These are phyloP conservation scores for Dinocampus coccinellae DNA, from an alignment of 2,888 invertebrate species.

Conservation along the genomic window DNA sequence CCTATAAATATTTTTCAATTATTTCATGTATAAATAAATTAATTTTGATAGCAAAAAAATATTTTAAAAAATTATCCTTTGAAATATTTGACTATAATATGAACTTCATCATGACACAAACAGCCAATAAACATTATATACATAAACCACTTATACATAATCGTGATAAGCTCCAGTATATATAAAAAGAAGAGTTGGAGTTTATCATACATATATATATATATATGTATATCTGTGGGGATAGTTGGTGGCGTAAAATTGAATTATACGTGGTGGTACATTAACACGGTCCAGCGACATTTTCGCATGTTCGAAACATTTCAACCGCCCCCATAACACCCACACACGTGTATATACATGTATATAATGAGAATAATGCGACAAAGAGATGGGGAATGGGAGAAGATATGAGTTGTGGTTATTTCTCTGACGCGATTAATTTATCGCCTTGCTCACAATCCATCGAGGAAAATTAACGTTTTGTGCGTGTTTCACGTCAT, in stretches of 20 bases:
- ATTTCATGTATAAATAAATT: too few relatives aligned
- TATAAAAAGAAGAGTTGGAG: background rate
- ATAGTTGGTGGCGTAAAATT: conserved; percentile 47
- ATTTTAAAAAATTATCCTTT: background rate
- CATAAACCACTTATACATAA: background rate
- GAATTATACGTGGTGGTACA: conserved; percentile 48
- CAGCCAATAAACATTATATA: background rate
- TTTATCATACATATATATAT: background rate
- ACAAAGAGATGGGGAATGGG: background rate
- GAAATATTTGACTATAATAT: too few relatives aligned
- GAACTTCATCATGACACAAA: background rate
- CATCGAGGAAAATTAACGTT: conserved; percentile 42
- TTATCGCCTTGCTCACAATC: conserved; percentile 50
- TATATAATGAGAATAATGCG: background rate
- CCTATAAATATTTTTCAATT: too few relatives aligned
- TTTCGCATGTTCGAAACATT: conserved; percentile 50
- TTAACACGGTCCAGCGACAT: conserved; percentile 48
- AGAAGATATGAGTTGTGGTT: conserved; percentile 15
- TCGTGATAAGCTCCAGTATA: background rate
- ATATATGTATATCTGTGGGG: conserved; percentile 21
- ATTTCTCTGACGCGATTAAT: conserved; percentile 41
- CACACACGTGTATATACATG: background rate
- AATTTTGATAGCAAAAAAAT: background rate
- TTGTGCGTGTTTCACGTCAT: conserved; percentile 37
- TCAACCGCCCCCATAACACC: conserved; percentile 6